These are phyloP conservation scores for Drosophila phalerata DNA, from an alignment of 2,888 invertebrate genomes.

Conservation along the genomic window DNA sequence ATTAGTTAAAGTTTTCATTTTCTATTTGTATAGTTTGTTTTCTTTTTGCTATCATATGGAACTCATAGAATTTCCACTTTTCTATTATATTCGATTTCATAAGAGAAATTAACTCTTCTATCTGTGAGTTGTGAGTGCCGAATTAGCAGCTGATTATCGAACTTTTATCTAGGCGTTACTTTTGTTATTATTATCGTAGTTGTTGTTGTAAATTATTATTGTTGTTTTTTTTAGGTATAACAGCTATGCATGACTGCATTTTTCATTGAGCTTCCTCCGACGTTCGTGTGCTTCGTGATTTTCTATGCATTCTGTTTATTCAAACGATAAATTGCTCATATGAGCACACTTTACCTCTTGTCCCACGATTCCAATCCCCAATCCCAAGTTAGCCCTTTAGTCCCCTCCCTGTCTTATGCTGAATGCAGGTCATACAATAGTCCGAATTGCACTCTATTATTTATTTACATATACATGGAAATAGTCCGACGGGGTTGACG, in stretches of 20 bases:
- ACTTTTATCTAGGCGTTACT: conserved; percentile 2
- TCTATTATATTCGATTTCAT: neutral
- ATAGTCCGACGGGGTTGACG: neutral
- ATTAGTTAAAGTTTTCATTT: too few relatives aligned
- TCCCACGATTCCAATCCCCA: neutral
- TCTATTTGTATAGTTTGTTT: neutral
- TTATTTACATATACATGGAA: conserved; percentile 11
- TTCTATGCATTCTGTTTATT: conserved; percentile 32
- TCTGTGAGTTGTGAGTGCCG: neutral
- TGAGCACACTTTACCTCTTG: neutral
- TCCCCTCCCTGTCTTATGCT: neutral
- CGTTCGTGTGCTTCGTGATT: conserved; percentile 22
- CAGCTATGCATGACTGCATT: conserved; percentile 28
- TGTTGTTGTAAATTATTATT: neutral
- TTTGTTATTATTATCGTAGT: neutral
- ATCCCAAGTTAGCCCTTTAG: neutral
- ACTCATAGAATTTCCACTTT: neutral
- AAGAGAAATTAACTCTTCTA: too few relatives aligned
- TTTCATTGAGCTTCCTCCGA: neutral
- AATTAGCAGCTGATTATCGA: conserved; percentile 20
- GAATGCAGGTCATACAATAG: neutral
- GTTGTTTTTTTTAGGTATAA: neutral
- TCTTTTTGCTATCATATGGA: neutral
- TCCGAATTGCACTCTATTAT: conserved; percentile 14
- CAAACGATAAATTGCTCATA: conserved; percentile 31